A percentile compares a stretch with the other conserved stretches of the same genome.
These are phyloP conservation scores for Acomys russatus DNA, from an alignment of 2,797 vertebrate genomes.

Conservation along the genomic window DNA sequence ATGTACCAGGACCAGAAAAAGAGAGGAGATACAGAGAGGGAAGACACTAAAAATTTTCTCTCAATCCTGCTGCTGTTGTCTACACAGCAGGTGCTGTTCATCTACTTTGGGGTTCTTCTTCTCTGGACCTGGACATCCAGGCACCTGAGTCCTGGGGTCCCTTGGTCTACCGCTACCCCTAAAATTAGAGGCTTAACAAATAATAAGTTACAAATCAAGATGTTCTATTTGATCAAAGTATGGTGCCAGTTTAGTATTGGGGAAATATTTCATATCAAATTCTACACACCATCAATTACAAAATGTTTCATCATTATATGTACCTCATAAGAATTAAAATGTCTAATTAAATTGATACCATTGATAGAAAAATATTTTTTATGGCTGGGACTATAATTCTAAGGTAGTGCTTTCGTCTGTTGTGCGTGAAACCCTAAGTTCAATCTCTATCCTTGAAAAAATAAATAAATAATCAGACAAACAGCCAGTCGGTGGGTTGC, in stretches of 20 bases:
- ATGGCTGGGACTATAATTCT: neutral
- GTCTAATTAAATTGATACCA: neutral
- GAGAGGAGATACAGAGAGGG: neutral
- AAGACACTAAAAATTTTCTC: neutral
- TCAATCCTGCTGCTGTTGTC: neutral
- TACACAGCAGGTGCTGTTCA: neutral
- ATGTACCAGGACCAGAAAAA: neutral
- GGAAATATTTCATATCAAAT: neutral
- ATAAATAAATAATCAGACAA: neutral
- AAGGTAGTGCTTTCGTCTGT: neutral
- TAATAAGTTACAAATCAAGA: neutral
- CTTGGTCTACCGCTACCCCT: neutral
- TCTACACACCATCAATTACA: neutral
- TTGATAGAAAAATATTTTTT: neutral
- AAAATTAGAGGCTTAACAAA: neutral
- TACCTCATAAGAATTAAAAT: constrained; percentile 29
- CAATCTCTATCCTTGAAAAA: neutral
- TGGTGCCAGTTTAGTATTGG: neutral
- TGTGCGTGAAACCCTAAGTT: neutral
- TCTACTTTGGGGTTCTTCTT: neutral
- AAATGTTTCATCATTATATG: constrained; percentile 16
- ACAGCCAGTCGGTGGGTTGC: neutral
- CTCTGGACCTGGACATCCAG: neutral
- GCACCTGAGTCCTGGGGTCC: neutral
- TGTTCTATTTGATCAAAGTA: neutral